phyloP scores from a whole-genome alignment of 37 sponge, comb jelly and placozoan species.

The Chondrosia reniformis region DNA sequence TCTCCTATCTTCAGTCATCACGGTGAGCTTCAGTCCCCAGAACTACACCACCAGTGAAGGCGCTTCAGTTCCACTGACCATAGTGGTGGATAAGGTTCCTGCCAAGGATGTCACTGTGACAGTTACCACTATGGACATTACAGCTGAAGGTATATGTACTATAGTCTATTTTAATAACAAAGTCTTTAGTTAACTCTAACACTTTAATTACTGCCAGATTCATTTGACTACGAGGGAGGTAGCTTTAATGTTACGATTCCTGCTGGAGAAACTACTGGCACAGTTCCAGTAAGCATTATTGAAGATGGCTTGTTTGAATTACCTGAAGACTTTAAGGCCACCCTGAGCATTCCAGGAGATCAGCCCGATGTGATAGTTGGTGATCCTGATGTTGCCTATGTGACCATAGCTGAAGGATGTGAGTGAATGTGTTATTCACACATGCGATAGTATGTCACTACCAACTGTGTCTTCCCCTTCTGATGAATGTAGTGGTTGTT shows the following conservation, averaged over 20 bases:
- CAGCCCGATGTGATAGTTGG: not conserved
- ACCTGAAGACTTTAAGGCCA: not conserved
- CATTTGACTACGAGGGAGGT: not conserved
- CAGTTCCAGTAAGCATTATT: not conserved
- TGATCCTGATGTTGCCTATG: not conserved
- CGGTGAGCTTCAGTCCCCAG: not conserved
- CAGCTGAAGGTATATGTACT: not conserved
- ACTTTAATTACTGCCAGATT: not conserved
- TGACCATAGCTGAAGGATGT: not conserved
- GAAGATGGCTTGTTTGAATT: not conserved
- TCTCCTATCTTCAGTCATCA: not conserved
- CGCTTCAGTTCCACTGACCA: not conserved
- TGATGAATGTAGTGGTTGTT: too few relatives aligned
- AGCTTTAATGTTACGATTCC: not conserved
- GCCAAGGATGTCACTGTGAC: not conserved
- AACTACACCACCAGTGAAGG: slow-evolving; percentile 9
- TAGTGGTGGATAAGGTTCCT: not conserved
- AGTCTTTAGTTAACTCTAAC: not conserved
- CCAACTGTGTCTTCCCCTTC: too few relatives aligned
- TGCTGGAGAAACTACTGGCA: slow-evolving; percentile 4
- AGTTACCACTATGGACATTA: not conserved
- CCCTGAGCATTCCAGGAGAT: not conserved
- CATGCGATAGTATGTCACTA: too few relatives aligned
- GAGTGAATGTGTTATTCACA: too few relatives aligned
- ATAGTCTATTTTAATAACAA: not conserved